Conservation (phyloP, 2,113 vertebrate genomes). For the Myxocyprinus asiaticus region DNA sequence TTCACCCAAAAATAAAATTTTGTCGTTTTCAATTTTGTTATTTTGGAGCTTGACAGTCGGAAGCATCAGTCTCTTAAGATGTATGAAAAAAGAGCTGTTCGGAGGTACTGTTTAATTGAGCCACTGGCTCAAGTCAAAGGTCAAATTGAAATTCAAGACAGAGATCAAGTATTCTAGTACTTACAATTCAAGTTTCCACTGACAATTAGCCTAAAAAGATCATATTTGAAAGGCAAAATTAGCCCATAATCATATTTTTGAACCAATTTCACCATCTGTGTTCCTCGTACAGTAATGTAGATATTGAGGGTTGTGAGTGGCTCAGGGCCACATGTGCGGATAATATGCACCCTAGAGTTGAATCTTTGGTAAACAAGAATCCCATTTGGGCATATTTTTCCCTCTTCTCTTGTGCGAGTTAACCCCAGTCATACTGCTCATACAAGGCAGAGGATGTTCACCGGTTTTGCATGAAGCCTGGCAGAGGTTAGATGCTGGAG, state of each 20-base stretch:
- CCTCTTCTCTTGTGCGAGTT: neutral
- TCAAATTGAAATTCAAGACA: too few relatives aligned
- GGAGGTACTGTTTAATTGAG: too few relatives aligned
- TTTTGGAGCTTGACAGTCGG: too few relatives aligned
- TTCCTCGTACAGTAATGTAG: constrained; percentile 28
- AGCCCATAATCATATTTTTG: constrained; percentile 5
- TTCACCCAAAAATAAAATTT: too few relatives aligned
- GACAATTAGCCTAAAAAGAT: too few relatives aligned
- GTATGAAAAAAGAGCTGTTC: too few relatives aligned
- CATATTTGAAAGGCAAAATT: constrained; percentile 4
- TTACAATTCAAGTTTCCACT: too few relatives aligned
- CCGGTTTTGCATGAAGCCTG: constrained; percentile 65
- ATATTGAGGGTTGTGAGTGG: constrained; percentile 1
- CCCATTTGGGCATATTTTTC: constrained; percentile 11
- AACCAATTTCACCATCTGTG: constrained; percentile 12
- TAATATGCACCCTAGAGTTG: neutral
- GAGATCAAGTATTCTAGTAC: too few relatives aligned
- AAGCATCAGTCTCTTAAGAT: too few relatives aligned
- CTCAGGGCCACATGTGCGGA: constrained; percentile 15
- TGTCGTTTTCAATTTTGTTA: too few relatives aligned
- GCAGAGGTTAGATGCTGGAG: constrained; percentile 64
- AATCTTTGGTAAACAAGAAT: constrained; percentile 15
- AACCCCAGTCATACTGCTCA: neutral
- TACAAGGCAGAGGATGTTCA: constrained; percentile 42
- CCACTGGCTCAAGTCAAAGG: too few relatives aligned